phyloP scores from a whole-genome alignment of 1,140 invertebrate genomes.

The Apocrypta bakeri region DNA sequence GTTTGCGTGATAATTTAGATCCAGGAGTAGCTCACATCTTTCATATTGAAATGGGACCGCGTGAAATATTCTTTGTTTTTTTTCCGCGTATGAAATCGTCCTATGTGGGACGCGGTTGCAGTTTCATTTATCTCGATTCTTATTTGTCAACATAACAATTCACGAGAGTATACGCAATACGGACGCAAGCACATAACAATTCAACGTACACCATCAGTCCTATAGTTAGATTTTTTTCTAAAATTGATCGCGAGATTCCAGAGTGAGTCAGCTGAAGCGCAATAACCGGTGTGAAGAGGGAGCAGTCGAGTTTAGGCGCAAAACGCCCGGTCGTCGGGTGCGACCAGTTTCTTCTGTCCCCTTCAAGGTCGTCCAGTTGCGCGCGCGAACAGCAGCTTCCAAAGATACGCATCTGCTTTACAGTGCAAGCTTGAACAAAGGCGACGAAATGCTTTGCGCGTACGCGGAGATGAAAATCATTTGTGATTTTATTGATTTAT shows the following conservation, averaged over 20 bases:
- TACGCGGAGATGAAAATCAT: not conserved
- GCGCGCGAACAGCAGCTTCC: not conserved
- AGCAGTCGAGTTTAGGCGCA: conserved; percentile 2
- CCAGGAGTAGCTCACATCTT: conserved; percentile 27
- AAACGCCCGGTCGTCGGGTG: not conserved
- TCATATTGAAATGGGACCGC: not conserved
- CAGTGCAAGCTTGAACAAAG: not conserved
- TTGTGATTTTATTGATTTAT: conserved; percentile 19
- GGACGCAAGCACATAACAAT: too few species aligned
- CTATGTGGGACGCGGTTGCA: not conserved
- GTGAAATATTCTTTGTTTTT: conserved; percentile 8
- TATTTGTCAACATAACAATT: not conserved
- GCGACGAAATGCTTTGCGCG: not conserved
- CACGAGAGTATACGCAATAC: not conserved
- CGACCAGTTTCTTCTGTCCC: conserved; percentile 15
- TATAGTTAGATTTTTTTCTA: not conserved
- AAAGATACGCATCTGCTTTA: not conserved
- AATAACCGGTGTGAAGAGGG: not conserved
- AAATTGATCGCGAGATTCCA: conserved; percentile 1
- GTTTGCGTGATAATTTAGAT: conserved; percentile 30
- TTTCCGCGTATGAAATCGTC: not conserved
- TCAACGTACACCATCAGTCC: too few species aligned
- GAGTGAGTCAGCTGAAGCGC: not conserved
- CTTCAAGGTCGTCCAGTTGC: conserved; percentile 38
- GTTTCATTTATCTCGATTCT: conserved; percentile 6